These are phyloP conservation scores for Cettia cetti DNA, from an alignment of 2,113 vertebrate species.

Conservation along the genomic window DNA sequence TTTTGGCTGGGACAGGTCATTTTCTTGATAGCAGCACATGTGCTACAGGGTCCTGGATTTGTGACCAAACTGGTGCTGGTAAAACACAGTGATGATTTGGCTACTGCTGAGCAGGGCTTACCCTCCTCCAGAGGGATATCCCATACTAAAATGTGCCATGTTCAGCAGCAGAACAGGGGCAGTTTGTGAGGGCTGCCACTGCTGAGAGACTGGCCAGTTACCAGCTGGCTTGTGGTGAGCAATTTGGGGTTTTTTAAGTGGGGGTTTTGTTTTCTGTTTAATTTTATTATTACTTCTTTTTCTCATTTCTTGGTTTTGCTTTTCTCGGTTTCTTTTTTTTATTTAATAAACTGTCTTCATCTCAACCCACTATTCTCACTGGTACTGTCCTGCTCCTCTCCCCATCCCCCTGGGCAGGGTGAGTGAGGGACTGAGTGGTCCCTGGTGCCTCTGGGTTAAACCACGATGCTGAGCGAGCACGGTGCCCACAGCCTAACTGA, in stretches of 20 bases:
- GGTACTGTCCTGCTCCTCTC: background rate
- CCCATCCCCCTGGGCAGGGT: background rate
- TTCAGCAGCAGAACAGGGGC: background rate
- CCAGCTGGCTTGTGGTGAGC: background rate
- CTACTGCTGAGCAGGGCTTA: background rate
- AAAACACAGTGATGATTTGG: background rate
- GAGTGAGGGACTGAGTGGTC: too few species aligned
- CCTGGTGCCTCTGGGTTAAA: background rate
- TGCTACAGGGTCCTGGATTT: background rate
- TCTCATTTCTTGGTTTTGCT: background rate
- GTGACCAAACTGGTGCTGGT: background rate
- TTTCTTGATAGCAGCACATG: background rate
- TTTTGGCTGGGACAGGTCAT: background rate
- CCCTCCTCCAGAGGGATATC: background rate
- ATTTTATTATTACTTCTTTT: background rate
- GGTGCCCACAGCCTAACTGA: background rate
- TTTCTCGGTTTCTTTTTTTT: background rate
- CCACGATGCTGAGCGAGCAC: fast-evolving
- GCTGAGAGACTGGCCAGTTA: background rate
- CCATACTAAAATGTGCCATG: background rate
- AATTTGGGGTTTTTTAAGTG: fast-evolving
- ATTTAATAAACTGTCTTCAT: background rate
- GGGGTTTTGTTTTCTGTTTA: background rate
- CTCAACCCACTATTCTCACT: background rate
- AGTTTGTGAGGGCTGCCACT: background rate